Base-by-base conservation (phyloP, 2,888 invertebrate species). In the Ennomos quercinarius region DNA sequence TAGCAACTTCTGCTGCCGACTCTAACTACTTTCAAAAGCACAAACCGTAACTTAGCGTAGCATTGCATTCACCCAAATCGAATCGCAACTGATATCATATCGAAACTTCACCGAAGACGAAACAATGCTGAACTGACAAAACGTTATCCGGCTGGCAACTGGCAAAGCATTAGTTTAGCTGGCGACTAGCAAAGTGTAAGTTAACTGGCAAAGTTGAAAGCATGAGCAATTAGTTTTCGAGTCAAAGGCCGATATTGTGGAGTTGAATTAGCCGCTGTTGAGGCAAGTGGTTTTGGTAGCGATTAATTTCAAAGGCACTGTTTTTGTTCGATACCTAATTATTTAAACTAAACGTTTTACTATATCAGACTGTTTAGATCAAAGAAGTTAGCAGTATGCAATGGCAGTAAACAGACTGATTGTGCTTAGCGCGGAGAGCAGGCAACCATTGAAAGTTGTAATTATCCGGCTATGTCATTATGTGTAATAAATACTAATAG, bases 61-160 rank as follows among this genome's bases (percentile, higher is more conserved):
- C 0, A 36, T 44, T 37, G 27, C 45, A 27, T 41, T 43, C 13
- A 43, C 17, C 9, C n/a, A 10, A 51, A 41, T 49, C 11, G 37
- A 49, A 54, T 45, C 36, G 41, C 35, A 49, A 37, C 49, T n/a
- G 53, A 53, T 50, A 42, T 49, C 17, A 48, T 36, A 38, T 12
- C 13, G 11, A 38, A 45, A 50, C 49, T 59, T 48, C 36, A 10
- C 36, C 10, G 13, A 53, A 53, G 44, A 49, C 40, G 53, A 44
- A 53, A 53, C 58, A 58, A 53, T 49, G 49, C 49, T 8, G 53
- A 54, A 50, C 54, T 54, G 47, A 54, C 49, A 54, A 27, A 43
- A 42, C 37, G 36, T 13, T 39, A 13, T 52, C 35, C 37, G 11
- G 17, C 40, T 44, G 49, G 45, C 45, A 41, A 50, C 36, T 50